Conservation (phyloP, 2,113 vertebrate species). For the Capricornis sumatraensis region DNA sequence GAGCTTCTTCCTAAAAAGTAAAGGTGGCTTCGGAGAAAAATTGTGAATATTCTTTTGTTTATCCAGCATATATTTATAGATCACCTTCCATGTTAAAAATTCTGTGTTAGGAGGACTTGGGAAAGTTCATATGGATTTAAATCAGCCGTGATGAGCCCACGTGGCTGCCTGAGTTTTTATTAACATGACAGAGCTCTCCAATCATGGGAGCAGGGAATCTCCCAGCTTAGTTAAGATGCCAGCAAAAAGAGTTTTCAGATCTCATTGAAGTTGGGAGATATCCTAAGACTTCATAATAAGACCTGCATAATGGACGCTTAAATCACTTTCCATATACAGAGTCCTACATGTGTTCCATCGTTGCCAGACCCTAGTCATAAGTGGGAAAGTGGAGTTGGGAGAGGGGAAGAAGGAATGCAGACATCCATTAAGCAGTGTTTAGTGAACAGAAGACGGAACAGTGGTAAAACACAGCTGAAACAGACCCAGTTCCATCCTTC, state of each 20-base stretch:
- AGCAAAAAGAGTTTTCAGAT: background rate
- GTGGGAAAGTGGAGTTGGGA: background rate
- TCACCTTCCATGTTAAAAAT: background rate
- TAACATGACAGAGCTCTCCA: background rate
- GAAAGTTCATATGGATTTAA: background rate
- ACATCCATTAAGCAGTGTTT: background rate
- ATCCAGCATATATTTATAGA: background rate
- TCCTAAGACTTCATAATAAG: background rate
- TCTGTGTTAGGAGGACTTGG: background rate
- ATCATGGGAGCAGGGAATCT: background rate
- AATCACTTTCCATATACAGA: background rate
- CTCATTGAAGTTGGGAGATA: background rate
- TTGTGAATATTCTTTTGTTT: background rate
- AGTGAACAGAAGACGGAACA: background rate
- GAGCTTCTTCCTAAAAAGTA: background rate
- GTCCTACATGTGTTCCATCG: background rate
- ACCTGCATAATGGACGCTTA: background rate
- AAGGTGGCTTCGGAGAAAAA: background rate
- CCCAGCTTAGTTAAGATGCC: background rate
- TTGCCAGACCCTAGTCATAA: background rate
- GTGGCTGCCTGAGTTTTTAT: background rate
- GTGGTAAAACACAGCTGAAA: background rate
- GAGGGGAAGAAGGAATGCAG: background rate
- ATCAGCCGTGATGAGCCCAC: background rate
- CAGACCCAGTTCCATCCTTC: background rate